Conservation (phyloP, 2,113 vertebrate species). For the Poecilia latipinna region DNA sequence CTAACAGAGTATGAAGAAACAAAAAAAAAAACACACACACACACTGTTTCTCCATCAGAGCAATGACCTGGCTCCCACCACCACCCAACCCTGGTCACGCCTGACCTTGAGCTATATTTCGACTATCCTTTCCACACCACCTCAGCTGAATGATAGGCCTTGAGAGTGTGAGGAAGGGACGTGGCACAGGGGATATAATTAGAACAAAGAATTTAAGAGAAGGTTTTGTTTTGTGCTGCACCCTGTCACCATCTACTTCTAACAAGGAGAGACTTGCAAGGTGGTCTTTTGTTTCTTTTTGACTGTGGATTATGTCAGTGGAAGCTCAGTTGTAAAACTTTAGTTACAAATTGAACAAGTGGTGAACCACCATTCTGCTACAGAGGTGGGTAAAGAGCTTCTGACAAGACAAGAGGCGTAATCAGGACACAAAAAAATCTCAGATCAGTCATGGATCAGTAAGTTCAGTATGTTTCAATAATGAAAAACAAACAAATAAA, state of each 20-base stretch:
- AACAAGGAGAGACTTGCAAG: no score
- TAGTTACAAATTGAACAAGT: no score
- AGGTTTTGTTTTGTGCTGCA: constrained; percentile 22
- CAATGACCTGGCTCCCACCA: constrained; percentile 8
- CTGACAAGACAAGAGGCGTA: neutral
- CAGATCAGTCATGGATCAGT: neutral
- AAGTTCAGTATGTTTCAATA: neutral
- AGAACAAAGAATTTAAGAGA: constrained; percentile 55
- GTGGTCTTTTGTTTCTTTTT: no score
- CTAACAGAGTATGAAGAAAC: constrained; percentile 60
- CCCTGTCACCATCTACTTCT: no score
- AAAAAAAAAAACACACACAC: constrained; percentile 49
- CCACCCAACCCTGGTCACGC: constrained; percentile 8
- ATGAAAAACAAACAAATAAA: neutral
- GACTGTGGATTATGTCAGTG: neutral
- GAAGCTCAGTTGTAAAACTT: no score
- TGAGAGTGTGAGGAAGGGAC: constrained; percentile 55
- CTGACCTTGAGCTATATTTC: constrained; percentile 65
- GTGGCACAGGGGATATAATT: constrained; percentile 69
- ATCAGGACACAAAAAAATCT: neutral
- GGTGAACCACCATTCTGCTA: neutral
- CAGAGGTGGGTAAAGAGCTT: neutral
- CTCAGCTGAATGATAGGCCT: constrained; percentile 67
- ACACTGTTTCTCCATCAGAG: constrained; percentile 7
- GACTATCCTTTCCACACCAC: constrained; percentile 71